A percentile compares a stretch with the other conserved stretches of the same genome.
phyloP scores from a whole-genome alignment of 2,113 vertebrate species.

The Eurypyga helias region DNA sequence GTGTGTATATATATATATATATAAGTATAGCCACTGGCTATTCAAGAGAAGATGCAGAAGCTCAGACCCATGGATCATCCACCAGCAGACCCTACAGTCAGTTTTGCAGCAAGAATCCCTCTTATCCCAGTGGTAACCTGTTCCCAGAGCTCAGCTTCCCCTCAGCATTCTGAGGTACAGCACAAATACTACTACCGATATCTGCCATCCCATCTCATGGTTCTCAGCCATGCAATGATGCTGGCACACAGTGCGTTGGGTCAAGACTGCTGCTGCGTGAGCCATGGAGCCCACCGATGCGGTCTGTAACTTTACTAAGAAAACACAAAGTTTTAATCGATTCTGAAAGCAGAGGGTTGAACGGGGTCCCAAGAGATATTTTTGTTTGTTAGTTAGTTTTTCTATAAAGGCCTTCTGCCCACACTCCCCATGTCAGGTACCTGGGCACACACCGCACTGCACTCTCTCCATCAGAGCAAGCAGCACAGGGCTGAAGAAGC shows the following conservation, averaged over 20 bases:
- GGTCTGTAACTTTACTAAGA: background rate
- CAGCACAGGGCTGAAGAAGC: background rate
- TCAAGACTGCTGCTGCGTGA: background rate
- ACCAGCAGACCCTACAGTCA: background rate
- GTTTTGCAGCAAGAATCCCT: background rate
- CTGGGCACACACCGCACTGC: rapidly evolving
- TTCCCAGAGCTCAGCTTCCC: background rate
- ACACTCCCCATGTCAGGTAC: background rate
- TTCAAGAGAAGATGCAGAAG: background rate
- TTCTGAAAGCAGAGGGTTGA: background rate
- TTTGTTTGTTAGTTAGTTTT: no score
- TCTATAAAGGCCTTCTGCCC: background rate
- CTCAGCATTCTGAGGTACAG: background rate
- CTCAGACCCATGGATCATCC: background rate
- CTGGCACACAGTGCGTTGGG: rapidly evolving
- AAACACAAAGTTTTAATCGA: rapidly evolving
- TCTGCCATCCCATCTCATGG: background rate
- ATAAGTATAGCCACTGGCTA: background rate
- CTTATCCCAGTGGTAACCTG: background rate
- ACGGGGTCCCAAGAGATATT: background rate
- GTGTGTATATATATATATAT: background rate
- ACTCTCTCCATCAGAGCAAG: background rate
- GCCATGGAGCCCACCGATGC: background rate
- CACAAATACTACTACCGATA: background rate
- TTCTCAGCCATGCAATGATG: rapidly evolving